A percentile compares a stretch with the other conserved stretches of the same genome.
phyloP scores from a whole-genome alignment of 2,113 vertebrate species.

The Leptodactylus fuscus region DNA sequence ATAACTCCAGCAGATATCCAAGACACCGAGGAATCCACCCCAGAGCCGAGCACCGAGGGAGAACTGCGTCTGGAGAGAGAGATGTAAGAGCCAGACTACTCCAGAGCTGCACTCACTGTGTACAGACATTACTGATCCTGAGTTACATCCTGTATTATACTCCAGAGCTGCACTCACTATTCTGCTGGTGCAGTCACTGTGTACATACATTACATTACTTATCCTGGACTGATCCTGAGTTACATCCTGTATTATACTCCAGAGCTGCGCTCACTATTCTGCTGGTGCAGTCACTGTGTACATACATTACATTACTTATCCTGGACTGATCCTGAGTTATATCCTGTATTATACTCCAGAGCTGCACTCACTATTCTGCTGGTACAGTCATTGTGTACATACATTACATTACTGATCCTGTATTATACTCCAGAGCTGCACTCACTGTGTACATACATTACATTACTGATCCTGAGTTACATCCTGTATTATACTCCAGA shows the following conservation, averaged over 20 bases:
- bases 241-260: neutral
- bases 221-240: neutral
- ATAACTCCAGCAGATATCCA: neutral
- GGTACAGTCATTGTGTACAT: too few species aligned
- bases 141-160: neutral
- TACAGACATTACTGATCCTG: neutral
- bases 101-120: neutral
- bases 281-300: too few species aligned
- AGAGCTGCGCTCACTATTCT: neutral
- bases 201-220: too few species aligned
- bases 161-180: neutral
- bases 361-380: neutral
- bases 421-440: neutral
- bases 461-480: too few species aligned
- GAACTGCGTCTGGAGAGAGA: neutral
- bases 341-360: neutral
- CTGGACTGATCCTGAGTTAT: neutral
- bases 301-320: neutral
- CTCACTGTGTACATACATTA: too few species aligned
- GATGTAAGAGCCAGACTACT: conserved; percentile 9
- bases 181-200: too few species aligned
- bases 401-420: neutral
- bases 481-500: neutral
- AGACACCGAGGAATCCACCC: neutral
- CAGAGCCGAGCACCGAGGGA: conserved; percentile 18